Base-by-base conservation (phyloP, 2,797 vertebrate species). In the Halcyon leucocephala region DNA sequence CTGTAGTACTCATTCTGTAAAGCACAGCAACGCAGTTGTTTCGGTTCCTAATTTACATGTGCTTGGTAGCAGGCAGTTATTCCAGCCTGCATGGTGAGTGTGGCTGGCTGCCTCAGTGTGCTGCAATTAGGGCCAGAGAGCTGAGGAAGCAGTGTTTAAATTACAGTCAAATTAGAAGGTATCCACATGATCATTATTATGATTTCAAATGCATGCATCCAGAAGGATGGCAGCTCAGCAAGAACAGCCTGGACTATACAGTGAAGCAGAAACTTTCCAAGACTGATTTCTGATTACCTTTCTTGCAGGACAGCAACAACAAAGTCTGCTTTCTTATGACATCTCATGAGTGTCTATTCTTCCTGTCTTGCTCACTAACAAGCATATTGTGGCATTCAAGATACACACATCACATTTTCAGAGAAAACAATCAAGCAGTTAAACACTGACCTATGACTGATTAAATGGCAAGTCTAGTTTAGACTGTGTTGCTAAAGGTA, bases 121-220 rank as follows among this genome's bases (percentile, higher is more conserved):
- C 31, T 95, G 91, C 94, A 96, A 92, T 96, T 95, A 95, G 65
- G 55, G 82, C 42, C 70, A 31, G 72, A 62, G 87, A 95, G 91
- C 90, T 89, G 96, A 97, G 95, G 90, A 93, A 95, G 93, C 92
- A 89, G 89, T 58, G 90, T 95, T 96, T 95, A 95, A 96, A 89
- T 93, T 93, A 78, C 74, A 95, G 91, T 87, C 86, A 90, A 60
- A 97, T 92, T 92, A 95, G 95, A 94, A 95, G 86, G 88, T 78
- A 69, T 78, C 78, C 92, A 85, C 92, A 92, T 73, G 94, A 86
- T 94, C 92, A 72, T 96, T 93, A 90, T 89, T 85, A 21, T 92
- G 92, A 89, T 96, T 95, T 81, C 49, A 80, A 89, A 95, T 60
- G 83, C 82, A 52, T 71, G 79, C 90, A 89, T 84, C 89, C 88